phyloP scores from a whole-genome alignment of 2,888 invertebrate species.

The Chaitophorus viminalis region DNA sequence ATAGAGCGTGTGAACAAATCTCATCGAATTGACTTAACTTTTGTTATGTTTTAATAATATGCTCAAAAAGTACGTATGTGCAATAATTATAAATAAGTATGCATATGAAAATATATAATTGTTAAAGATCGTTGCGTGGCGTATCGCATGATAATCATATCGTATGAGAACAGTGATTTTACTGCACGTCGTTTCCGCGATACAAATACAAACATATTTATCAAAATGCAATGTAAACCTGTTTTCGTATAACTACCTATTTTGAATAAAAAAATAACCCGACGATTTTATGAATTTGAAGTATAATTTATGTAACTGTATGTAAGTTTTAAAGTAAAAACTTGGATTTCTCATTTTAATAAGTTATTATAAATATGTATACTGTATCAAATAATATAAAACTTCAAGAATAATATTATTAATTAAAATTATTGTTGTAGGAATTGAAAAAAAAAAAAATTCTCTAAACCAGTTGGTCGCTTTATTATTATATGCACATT shows the following conservation, averaged over 20 bases:
- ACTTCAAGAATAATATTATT: too few species aligned
- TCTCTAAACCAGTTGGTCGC: too few species aligned
- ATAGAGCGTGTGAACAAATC: neutral
- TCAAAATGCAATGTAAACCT: neutral
- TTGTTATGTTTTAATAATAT: too few species aligned
- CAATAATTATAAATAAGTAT: neutral
- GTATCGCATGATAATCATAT: too few species aligned
- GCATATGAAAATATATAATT: neutral
- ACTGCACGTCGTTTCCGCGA: neutral
- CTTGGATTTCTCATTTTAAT: neutral
- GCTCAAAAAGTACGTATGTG: too few species aligned
- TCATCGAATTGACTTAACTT: neutral
- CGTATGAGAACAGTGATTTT: neutral
- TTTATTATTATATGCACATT: too few species aligned
- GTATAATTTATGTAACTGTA: neutral
- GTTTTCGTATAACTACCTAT: neutral
- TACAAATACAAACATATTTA: neutral
- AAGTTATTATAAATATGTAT: neutral
- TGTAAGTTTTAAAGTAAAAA: constrained; percentile 7
- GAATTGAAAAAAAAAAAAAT: too few species aligned
- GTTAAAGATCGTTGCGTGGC: too few species aligned
- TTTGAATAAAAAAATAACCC: too few species aligned
- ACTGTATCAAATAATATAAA: too few species aligned
- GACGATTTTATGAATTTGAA: neutral
- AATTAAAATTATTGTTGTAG: too few species aligned